Base-by-base conservation (phyloP, 1,140 invertebrate genomes). In the Eulimnadia texana region DNA sequence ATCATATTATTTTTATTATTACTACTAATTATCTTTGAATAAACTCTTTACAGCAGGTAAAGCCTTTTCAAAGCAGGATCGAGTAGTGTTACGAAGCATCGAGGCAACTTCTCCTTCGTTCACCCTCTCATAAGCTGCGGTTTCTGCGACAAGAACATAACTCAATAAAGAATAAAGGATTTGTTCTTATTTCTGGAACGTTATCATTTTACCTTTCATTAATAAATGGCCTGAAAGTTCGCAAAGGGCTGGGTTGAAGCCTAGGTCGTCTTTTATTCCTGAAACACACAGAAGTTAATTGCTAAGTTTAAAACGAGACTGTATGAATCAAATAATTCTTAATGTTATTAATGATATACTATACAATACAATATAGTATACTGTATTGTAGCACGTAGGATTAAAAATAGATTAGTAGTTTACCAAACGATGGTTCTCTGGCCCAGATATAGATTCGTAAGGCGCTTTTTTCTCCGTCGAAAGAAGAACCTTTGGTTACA, bases 161-260 rank as follows among this genome's bases (percentile, higher is more conserved):
- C 52, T 52, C 58, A 20, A 42, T n/a, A 20, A 54, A 20, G 28
- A 49, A 47, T 56, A 58, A 61, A 52, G 27, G 11, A 24, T 49
- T 65, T 52, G 47, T 58, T 28, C 64, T 58, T 52, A 55, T 51
- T 28, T 58, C 59, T 62, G 63, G 64, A 58, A 61, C 51, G 64
- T 66, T 63, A 72, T 73, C n/a, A n/a, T 16, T 1, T 78, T 73
- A 84, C 82, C 73, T 74, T 75, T 80, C 16, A 84, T 72, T 19
- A 76, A 70, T 61, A 86, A 75, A 72, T 84, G 83, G 19, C 84
- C 84, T 69, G 80, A 82, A 1, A 85, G 68, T 71, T 86, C 84
- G 68, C 78, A 82, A 1, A 77, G 72, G 19, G 82, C 84, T 33
- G 81, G 73, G 72, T 78, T 78, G 67, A 84, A 81, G 28, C 70